A percentile compares a stretch with the other conserved stretches of the same genome.
Conservation (phyloP, 2,888 invertebrate species). For the Troides aeacus region DNA sequence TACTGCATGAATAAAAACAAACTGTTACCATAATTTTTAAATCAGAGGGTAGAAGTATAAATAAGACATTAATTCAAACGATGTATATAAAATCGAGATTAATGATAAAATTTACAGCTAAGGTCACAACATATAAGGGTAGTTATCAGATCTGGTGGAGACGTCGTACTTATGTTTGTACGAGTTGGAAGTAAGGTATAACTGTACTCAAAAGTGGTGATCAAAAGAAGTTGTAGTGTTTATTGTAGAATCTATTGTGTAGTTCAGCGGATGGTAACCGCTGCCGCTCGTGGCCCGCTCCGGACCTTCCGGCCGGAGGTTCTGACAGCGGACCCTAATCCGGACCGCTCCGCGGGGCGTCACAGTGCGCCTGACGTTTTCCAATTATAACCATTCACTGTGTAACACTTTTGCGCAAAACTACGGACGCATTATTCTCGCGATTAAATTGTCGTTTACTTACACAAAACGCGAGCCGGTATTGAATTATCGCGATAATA, state of each 20-base stretch:
- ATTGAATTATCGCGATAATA: slow-evolving; percentile 42
- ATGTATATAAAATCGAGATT: no score
- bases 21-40: no score
- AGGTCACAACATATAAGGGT: no score
- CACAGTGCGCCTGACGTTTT: slow-evolving; percentile 68
- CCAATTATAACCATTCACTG: slow-evolving; percentile 71
- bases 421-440: slow-evolving; percentile 46
- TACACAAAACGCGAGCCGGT: slow-evolving; percentile 40
- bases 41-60: no score
- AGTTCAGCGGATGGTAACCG: slow-evolving; percentile 16
- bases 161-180: no score
- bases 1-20: no score
- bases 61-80: no score
- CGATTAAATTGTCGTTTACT: slow-evolving; percentile 48
- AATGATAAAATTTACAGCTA: no score
- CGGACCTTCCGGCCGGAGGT: slow-evolving; percentile 44
- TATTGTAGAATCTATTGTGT: neutral
- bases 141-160: no score
- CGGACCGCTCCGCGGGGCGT: slow-evolving; percentile 65
- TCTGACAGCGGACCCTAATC: slow-evolving; percentile 73
- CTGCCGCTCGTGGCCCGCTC: slow-evolving; percentile 32
- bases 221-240: neutral
- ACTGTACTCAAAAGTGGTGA: no score
- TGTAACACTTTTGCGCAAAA: slow-evolving; percentile 65
- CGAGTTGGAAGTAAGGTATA: no score